Evolutionary conservation across 2,797 vertebrate species (phyloP).

Genomic region (Odontamblyopus rebecca): DNA sequence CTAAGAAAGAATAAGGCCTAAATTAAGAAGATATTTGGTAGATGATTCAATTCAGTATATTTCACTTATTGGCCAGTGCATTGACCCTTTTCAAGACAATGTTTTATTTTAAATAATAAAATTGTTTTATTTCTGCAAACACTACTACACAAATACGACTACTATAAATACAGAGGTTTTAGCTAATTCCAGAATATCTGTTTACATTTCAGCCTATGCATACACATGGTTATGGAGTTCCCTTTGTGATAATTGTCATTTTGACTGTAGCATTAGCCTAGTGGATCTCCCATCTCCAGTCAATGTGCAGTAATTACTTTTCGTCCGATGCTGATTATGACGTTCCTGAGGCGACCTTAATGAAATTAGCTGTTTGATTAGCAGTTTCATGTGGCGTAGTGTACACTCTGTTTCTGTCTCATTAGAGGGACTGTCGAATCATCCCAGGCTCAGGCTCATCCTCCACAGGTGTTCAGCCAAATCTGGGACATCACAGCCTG

Average conservation of each 20-base stretch:
- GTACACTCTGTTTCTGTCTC: constrained; percentile 42
- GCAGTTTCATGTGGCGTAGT: constrained; percentile 43
- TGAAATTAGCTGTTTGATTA: constrained; percentile 60
- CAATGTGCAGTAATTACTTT: constrained; percentile 49
- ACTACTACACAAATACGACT: too few relatives aligned
- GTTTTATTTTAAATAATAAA: neutral
- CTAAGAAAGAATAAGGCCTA: too few relatives aligned
- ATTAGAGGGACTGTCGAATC: constrained; percentile 44
- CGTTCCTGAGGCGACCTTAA: constrained; percentile 54
- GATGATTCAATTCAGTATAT: too few relatives aligned
- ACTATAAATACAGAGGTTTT: neutral
- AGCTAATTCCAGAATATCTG: neutral
- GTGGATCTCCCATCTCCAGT: constrained; percentile 27
- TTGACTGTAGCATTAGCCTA: constrained; percentile 18
- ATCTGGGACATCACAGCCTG: constrained; percentile 14
- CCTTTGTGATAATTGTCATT: constrained; percentile 4
- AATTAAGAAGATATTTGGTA: too few relatives aligned
- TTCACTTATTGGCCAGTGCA: too few relatives aligned
- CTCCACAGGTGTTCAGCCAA: constrained; percentile 31
- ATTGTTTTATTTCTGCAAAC: neutral
- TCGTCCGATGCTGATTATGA: constrained; percentile 40
- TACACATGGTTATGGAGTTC: neutral
- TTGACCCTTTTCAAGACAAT: too few relatives aligned
- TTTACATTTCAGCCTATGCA: neutral
- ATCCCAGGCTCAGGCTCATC: constrained; percentile 23